Evolutionary conservation across 2,888 invertebrate genomes (phyloP).

Genomic region (Muscina levida): DNA sequence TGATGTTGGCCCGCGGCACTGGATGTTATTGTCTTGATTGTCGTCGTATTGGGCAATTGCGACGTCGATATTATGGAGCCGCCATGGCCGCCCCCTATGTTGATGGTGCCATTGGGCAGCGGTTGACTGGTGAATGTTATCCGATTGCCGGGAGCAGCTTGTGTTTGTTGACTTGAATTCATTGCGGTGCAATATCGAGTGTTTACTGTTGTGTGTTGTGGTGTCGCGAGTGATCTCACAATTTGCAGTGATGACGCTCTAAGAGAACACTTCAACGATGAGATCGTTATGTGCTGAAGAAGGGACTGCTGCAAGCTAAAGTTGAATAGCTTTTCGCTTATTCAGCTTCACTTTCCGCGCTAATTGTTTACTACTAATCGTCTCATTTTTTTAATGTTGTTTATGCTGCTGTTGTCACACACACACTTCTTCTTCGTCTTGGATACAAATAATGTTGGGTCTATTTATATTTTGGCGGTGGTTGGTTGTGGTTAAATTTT

Average conservation of each 20-base stretch:
- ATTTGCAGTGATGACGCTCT: neutral
- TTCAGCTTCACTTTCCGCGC: conserved; percentile 29
- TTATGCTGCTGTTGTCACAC: conserved; percentile 34
- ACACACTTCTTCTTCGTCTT: conserved; percentile 19
- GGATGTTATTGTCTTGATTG: conserved; percentile 79
- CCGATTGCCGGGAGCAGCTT: conserved; percentile 80
- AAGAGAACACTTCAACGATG: conserved; percentile 54
- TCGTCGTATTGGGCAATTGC: conserved; percentile 80
- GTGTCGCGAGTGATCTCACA: conserved; percentile 10
- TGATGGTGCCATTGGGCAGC: conserved; percentile 86
- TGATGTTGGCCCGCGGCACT: conserved; percentile 73
- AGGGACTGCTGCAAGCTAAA: conserved; percentile 40
- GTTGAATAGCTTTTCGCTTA: conserved; percentile 39
- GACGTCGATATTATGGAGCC: conserved; percentile 80
- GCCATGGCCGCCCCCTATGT: conserved; percentile 80
- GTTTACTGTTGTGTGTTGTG: conserved; percentile 76
- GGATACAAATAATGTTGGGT: neutral
- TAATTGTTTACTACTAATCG: conserved; percentile 36
- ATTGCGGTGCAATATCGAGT: conserved; percentile 66
- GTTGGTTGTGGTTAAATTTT: neutral
- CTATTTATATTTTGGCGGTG: conserved; percentile 5
- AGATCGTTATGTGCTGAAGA: conserved; percentile 50
- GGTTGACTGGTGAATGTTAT: conserved; percentile 84
- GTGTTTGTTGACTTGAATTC: conserved; percentile 77
- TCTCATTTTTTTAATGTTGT: conserved; percentile 45